Percentiles rank a stretch among this genome's conserved stretches.
phyloP scores from a whole-genome alignment of 2,113 vertebrate genomes.

The Notarius quadriscutis region DNA sequence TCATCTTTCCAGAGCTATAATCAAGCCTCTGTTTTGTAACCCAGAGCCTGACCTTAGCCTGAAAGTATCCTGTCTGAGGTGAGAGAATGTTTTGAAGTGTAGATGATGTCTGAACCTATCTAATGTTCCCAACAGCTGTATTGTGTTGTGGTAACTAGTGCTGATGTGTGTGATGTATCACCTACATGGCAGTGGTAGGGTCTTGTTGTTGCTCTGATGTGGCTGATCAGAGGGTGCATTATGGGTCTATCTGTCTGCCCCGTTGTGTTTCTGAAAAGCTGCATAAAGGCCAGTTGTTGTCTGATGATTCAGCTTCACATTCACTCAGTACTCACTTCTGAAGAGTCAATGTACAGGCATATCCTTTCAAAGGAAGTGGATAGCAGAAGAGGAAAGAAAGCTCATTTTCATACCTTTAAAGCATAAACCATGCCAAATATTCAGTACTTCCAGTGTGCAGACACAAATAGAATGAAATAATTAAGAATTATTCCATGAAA shows the following conservation, averaged over 20 bases:
- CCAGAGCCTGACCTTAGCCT: background rate
- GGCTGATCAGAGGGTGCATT: conserved; percentile 36
- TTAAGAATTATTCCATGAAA: background rate
- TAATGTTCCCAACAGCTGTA: background rate
- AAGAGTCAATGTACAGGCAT: background rate
- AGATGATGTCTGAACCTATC: background rate
- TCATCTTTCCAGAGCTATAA: background rate
- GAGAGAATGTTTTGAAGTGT: conserved; percentile 9
- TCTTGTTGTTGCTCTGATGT: conserved; percentile 21
- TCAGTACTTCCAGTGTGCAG: background rate
- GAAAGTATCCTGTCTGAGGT: background rate
- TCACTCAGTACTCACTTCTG: background rate
- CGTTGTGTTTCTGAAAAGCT: conserved; percentile 14
- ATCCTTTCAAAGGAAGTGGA: conserved; percentile 22
- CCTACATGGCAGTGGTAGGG: conserved; percentile 16
- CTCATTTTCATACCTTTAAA: background rate
- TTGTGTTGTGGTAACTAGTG: conserved; percentile 12
- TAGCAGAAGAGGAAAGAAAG: conserved; percentile 7
- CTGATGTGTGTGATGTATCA: conserved; percentile 15
- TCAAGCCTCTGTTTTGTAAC: background rate
- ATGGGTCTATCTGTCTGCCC: conserved; percentile 31
- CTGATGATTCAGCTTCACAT: conserved; percentile 16
- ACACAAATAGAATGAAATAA: background rate
- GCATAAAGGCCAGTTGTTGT: conserved; percentile 10
- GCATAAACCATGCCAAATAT: background rate